Conservation (phyloP, 2,797 vertebrate species). For the Poeciliopsis presidionis region DNA sequence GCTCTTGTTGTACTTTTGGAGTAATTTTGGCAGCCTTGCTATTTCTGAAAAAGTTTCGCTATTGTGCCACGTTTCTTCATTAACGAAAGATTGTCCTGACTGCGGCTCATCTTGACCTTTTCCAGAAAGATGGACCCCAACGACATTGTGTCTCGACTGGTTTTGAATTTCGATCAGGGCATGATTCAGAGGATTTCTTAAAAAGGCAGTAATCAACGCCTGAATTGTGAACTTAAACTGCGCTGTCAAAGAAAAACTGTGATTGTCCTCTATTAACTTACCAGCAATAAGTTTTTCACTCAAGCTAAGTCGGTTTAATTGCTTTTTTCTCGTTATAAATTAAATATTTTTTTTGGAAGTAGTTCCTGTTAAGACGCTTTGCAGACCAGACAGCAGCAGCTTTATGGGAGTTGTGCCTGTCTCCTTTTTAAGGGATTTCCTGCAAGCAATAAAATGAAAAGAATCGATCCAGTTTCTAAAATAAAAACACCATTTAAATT, state of each 20-base stretch:
- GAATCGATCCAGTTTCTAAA: background rate
- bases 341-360: background rate
- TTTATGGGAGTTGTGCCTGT: background rate
- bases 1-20: background rate
- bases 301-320: background rate
- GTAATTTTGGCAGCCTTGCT: background rate
- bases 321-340: background rate
- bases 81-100: background rate
- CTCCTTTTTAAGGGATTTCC: slow-evolving; percentile 1
- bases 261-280: background rate
- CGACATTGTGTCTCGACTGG: too few relatives aligned
- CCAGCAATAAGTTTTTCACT: background rate
- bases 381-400: background rate
- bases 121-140: too few relatives aligned
- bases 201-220: too few relatives aligned
- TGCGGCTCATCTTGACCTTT: too few relatives aligned
- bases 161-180: background rate
- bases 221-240: background rate
- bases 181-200: background rate
- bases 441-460: slow-evolving; percentile 1
- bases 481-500: background rate
- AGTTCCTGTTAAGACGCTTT: background rate
- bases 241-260: background rate
- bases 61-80: background rate
- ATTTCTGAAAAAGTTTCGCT: background rate